Conservation (phyloP, 1,140 invertebrate genomes). For the Tetramorium parvispinum region DNA sequence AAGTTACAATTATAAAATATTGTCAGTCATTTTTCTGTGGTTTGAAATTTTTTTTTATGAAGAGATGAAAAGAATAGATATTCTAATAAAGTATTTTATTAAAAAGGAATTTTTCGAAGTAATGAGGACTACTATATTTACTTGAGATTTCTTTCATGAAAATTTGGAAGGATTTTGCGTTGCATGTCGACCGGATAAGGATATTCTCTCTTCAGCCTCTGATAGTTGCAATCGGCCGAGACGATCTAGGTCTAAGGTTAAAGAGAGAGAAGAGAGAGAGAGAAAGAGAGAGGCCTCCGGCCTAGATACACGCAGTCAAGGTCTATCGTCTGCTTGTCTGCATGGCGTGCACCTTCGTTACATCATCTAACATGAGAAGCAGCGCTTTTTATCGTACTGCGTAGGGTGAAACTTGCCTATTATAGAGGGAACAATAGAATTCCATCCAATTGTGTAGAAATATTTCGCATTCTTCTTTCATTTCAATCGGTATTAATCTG, state of each 20-base stretch:
- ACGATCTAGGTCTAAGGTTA: slow-evolving; percentile 3
- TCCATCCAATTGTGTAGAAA: background rate
- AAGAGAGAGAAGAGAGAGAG: background rate
- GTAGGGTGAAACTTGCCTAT: background rate
- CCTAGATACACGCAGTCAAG: slow-evolving; percentile 61
- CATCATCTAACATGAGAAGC: slow-evolving; percentile 19
- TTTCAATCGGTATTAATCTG: background rate
- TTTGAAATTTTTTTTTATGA: background rate
- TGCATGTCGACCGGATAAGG: background rate
- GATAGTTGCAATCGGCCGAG: background rate
- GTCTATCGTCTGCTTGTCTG: slow-evolving; percentile 39
- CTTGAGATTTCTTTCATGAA: background rate
- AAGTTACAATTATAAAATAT: background rate
- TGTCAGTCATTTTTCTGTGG: background rate
- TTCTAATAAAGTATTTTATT: too few species aligned
- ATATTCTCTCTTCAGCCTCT: background rate
- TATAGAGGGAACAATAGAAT: background rate
- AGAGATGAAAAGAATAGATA: too few species aligned
- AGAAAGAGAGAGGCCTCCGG: background rate
- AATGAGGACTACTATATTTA: too few species aligned
- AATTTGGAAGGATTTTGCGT: background rate
- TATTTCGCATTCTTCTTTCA: background rate
- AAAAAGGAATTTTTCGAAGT: too few species aligned
- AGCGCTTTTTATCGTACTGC: background rate
- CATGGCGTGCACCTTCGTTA: slow-evolving; percentile 20